These are phyloP conservation scores for Euproctis similis DNA, from an alignment of 2,888 invertebrate species.

Conservation along the genomic window DNA sequence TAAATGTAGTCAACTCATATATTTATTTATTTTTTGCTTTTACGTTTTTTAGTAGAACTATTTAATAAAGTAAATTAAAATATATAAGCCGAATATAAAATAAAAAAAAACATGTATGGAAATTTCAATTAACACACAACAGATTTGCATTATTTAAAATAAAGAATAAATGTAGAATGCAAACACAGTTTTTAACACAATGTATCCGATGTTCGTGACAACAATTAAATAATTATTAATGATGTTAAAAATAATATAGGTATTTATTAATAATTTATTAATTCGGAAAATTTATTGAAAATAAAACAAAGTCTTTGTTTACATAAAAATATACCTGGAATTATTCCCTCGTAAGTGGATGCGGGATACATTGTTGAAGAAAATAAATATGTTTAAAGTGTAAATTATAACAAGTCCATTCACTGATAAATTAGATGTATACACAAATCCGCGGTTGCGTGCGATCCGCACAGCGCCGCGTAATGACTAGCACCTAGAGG, in stretches of 20 bases:
- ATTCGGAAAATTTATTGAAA: too few relatives aligned
- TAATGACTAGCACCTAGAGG: slow-evolving; percentile 10
- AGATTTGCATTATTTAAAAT: too few relatives aligned
- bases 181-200: background rate
- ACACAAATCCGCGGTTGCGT: slow-evolving; percentile 29
- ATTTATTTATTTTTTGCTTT: too few relatives aligned
- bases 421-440: slow-evolving; percentile 30
- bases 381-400: slow-evolving; percentile 6
- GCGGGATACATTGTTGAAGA: slow-evolving; percentile 57
- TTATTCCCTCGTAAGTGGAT: slow-evolving; percentile 51
- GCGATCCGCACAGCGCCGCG: slow-evolving; percentile 22
- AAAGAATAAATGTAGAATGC: background rate
- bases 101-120: too few relatives aligned
- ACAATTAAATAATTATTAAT: background rate
- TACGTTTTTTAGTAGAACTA: too few relatives aligned
- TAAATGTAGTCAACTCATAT: too few relatives aligned
- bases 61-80: too few relatives aligned
- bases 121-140: too few relatives aligned
- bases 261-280: too few relatives aligned
- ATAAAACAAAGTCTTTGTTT: background rate
- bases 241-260: too few relatives aligned
- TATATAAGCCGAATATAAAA: too few relatives aligned
- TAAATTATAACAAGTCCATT: slow-evolving; percentile 10
- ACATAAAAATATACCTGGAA: slow-evolving; percentile 44
- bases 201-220: background rate